Evolutionary conservation across 2,113 vertebrate genomes (phyloP), one percentile per base, ranked within the genome.

Genomic region (Panthera leo): DNA sequence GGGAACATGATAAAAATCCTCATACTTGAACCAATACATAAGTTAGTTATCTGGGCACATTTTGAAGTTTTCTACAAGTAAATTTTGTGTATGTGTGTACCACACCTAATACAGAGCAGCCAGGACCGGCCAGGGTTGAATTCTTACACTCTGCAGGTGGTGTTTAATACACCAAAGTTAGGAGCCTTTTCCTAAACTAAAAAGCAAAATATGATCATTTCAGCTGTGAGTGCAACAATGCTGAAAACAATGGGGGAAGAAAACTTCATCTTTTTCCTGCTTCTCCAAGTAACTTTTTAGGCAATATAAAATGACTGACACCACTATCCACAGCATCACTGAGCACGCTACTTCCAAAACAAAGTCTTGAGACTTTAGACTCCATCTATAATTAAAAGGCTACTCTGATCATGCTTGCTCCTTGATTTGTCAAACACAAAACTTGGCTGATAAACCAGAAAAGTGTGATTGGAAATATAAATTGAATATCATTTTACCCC

Each of bases 361-460:
- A 15, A 95, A 93, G 29, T n/a, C 39, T 71, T 34, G 3, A 27
- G 55, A 82, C 42, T 53, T 97, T 78, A 83, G 63, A 85, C 55
- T 70, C 25, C 51, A 93, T 51, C 85, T 53, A 58, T 12, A 83
- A 61, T 83, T 61, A 78, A 97, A 97, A 94, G 48, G 27, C 34
- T 94, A 88, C 61, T 10, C 70, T 42, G 7, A 12, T 94, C 58
- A 61, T 70, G 12, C 48, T 87, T 95, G 39, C 88, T 61, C 51
- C 0, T 10, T 94, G 53, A 92, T 79, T 14, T 95, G 39, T 93
- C 39, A 98, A 95, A 95, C 92, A 53, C 7, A 85, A 94, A 97
- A 98, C 93, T 2, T 0, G 68, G 23, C 68, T 91, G 65, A 97
- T 63, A 58, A 94, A 79, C 36, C 85, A 97, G 85, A 71, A 88